Conservation (phyloP, 2,797 vertebrate genomes). For the Macropus fuliginosus region DNA sequence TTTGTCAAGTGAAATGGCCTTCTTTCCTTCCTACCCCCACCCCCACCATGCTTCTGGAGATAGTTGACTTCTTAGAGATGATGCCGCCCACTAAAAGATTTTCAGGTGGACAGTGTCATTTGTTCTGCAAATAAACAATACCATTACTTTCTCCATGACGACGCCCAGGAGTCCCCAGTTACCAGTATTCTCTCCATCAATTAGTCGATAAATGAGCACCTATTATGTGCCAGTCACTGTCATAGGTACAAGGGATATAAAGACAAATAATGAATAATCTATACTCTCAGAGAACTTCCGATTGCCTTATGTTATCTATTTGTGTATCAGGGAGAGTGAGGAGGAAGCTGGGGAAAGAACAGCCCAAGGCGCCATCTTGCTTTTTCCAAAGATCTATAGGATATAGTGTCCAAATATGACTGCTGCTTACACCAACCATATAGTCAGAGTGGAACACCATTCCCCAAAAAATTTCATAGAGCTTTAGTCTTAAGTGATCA, state of each 20-base stretch:
- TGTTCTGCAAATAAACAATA: rapidly evolving
- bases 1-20: background rate
- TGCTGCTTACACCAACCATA: background rate
- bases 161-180: background rate
- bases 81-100: background rate
- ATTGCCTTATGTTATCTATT: background rate
- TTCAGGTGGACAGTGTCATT: background rate
- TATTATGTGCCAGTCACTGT: background rate
- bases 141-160: background rate
- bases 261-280: background rate
- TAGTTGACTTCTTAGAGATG: background rate
- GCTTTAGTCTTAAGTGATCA: background rate
- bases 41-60: background rate
- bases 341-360: background rate
- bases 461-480: background rate
- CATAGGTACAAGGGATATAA: background rate
- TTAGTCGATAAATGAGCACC: background rate
- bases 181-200: background rate
- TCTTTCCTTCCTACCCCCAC: background rate
- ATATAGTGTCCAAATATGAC: background rate
- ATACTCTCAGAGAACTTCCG: background rate
- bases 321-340: background rate
- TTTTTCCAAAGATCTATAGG: background rate
- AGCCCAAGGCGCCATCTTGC: background rate
- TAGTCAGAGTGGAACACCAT: background rate